These are phyloP conservation scores for Ectemnius continuus DNA, from an alignment of 2,888 invertebrate genomes.

Conservation along the genomic window DNA sequence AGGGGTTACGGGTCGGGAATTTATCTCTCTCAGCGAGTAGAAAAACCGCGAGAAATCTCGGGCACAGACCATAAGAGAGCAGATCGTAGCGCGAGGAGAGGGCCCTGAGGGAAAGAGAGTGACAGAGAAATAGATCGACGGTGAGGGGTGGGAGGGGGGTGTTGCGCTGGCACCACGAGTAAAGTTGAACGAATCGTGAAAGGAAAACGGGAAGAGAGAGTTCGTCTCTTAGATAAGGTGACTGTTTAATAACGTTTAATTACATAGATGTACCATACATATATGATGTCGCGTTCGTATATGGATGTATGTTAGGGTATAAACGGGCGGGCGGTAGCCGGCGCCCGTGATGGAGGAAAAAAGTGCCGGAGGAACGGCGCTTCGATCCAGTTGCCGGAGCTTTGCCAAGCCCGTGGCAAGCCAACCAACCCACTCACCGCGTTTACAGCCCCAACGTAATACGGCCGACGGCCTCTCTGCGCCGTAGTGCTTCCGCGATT, in stretches of 20 bases:
- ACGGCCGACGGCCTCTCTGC: conserved; percentile 27
- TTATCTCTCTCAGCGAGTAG: conserved; percentile 54
- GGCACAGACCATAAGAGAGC: conserved; percentile 46
- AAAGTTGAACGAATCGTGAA: background rate
- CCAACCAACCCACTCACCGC: conserved; percentile 23
- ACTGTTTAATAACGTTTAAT: conserved; percentile 74
- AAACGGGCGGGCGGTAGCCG: conserved; percentile 31
- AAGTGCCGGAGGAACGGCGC: conserved; percentile 25
- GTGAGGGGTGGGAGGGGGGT: background rate
- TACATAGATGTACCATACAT: conserved; percentile 59
- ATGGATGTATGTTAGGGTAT: conserved; percentile 29
- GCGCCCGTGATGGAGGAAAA: conserved; percentile 28
- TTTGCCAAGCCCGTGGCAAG: conserved; percentile 46
- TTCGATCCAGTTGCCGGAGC: conserved; percentile 46
- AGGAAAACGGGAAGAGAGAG: conserved; percentile 28
- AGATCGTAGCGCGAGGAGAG: conserved; percentile 26
- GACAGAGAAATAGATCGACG: background rate
- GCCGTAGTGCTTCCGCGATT: conserved; percentile 33
- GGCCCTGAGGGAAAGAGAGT: background rate
- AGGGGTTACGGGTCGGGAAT: conserved; percentile 54
- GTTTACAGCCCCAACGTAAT: conserved; percentile 32
- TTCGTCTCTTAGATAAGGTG: conserved; percentile 65
- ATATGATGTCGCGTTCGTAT: conserved; percentile 14
- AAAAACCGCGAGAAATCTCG: conserved; percentile 63
- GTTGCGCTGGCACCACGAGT: background rate